Evolutionary conservation across 2,113 vertebrate species (phyloP).

Genomic region (Lepus europaeus): DNA sequence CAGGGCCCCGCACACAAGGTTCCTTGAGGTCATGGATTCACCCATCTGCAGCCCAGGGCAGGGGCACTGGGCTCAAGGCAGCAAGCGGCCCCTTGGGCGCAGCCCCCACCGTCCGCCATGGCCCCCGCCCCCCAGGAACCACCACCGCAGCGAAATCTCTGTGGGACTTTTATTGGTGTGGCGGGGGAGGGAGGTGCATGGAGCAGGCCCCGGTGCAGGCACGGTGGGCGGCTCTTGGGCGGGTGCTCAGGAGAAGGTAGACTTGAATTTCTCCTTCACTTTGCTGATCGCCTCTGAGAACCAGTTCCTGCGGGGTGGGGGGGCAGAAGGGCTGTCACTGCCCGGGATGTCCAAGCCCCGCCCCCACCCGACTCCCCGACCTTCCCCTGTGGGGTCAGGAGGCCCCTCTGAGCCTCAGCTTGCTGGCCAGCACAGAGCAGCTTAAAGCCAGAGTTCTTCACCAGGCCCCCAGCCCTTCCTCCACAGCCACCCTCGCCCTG

Average conservation of each 20-base stretch:
- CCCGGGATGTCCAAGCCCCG: neutral
- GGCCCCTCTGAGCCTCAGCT: neutral
- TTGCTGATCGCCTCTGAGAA: neutral
- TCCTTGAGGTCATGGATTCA: neutral
- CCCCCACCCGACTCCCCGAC: neutral
- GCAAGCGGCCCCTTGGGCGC: neutral
- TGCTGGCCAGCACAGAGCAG: neutral
- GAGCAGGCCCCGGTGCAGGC: accelerated
- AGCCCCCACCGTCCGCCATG: accelerated
- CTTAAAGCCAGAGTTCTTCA: neutral
- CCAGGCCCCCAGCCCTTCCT: neutral
- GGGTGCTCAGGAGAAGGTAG: neutral
- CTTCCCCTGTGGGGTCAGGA: neutral
- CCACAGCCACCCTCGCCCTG: neutral
- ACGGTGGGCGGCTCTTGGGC: accelerated
- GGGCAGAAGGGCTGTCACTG: neutral
- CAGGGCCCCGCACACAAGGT: neutral
- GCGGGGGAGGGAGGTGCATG: too few relatives aligned
- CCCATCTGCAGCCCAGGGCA: neutral
- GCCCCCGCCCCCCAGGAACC: neutral
- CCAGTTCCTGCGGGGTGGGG: constrained; percentile 48
- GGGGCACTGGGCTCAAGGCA: accelerated
- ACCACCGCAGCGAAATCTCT: neutral
- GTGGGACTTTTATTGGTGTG: constrained; percentile 53
- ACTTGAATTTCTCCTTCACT: neutral